Evolutionary conservation across 2,113 vertebrate genomes (phyloP), one percentile per base, ranked within the genome.

Genomic region (Catharus fuscescens): DNA sequence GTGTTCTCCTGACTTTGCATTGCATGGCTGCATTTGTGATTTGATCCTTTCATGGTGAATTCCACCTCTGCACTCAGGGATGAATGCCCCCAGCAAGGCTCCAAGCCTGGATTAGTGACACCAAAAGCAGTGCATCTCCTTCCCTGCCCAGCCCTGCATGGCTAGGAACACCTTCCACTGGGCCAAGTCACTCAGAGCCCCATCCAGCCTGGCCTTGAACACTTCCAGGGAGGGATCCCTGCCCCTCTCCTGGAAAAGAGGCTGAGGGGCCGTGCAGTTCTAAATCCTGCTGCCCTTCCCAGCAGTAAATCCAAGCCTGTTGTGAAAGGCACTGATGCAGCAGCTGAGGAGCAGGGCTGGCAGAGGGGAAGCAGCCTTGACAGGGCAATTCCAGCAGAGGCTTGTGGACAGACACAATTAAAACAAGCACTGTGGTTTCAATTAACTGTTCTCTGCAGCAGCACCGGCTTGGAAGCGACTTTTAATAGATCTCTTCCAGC

Each of bases 401-500:
- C 88, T 95, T 72, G 64, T 0, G 1, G 94, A 61, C 91, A 97
- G 93, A 76, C 88, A 67, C 96, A 97, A 97, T 97, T 97, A 96
- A 97, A 97, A 95, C 61, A 79, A 92, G 70, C 77, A 86, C 90
- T 67, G 14, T 69, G 89, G 88, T 94, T 97, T 97, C 96, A 97
- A 97, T 97, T 97, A 97, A 97, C 93, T 88, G 32, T 5, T 91
- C 90, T 96, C 78, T 80, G 70, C 79, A 73, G 92, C 89, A 96
- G 93, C 94, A 90, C 34, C 14, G 82, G 44, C 93, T 91, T 47
- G 47, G 96, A 93, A 96, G 91, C 57, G 74, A 61, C 90, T 93
- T 85, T 92, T 97, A 97, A 97, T 96, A 96, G 97, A 97, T 95
- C 96, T 93, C 96, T 97, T 97, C 97, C 97, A 97, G 76, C 1